phyloP scores from a whole-genome alignment of 1,140 invertebrate species.

The Colletes latitarsis region DNA sequence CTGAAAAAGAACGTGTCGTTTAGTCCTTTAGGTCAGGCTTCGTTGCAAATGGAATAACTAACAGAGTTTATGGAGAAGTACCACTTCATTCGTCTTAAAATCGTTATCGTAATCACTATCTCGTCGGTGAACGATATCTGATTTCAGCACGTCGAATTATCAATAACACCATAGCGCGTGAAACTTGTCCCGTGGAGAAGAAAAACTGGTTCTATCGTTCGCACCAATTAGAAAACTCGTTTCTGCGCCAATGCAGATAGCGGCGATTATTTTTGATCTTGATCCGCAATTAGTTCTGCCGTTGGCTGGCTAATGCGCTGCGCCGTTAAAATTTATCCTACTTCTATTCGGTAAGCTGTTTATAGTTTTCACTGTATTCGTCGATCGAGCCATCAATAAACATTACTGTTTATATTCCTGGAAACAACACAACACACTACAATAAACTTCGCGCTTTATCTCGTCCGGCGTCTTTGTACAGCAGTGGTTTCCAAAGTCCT shows the following conservation, averaged over 20 bases:
- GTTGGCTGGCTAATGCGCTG: constrained; percentile 35
- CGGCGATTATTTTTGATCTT: constrained; percentile 54
- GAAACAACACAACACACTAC: too few species aligned
- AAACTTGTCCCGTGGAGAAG: constrained; percentile 5
- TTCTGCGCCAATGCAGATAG: constrained; percentile 46
- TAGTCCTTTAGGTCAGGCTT: not conserved
- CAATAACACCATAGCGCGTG: not conserved
- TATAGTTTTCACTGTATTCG: not conserved
- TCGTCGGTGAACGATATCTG: too few species aligned
- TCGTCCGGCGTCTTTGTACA: too few species aligned
- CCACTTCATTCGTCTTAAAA: too few species aligned
- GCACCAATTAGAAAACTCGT: constrained; percentile 63
- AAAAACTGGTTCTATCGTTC: constrained; percentile 56
- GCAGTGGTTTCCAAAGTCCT: too few species aligned
- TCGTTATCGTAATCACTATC: too few species aligned
- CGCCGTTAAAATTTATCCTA: constrained; percentile 60
- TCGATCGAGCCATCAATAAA: too few species aligned
- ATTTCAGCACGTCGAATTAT: not conserved
- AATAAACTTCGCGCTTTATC: too few species aligned
- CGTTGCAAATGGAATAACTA: not conserved
- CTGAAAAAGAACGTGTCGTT: not conserved
- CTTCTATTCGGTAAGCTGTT: constrained; percentile 47
- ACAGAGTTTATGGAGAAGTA: too few species aligned
- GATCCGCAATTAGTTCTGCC: constrained; percentile 52
- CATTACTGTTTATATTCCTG: too few species aligned